A percentile compares a stretch with the other conserved stretches of the same genome.
Conservation (phyloP, 2,113 vertebrate genomes). For the Acinonyx jubatus region DNA sequence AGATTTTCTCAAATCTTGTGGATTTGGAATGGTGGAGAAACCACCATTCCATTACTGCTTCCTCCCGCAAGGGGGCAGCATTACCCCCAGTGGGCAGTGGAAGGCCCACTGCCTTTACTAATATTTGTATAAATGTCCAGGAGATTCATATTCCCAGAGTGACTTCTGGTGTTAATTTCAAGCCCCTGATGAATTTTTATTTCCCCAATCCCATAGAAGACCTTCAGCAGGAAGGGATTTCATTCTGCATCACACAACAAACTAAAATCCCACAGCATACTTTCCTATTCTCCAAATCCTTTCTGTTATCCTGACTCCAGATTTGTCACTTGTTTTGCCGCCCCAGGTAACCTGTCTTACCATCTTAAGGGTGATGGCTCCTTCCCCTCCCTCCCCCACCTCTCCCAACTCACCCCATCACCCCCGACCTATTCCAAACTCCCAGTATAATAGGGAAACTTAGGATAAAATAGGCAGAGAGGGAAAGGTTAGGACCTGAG, state of each 20-base stretch:
- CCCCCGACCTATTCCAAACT: fast-evolving
- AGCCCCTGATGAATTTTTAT: not conserved
- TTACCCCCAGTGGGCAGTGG: not conserved
- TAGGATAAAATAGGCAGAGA: too few species aligned
- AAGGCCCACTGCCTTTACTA: not conserved
- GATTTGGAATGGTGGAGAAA: too few species aligned
- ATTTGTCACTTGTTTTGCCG: not conserved
- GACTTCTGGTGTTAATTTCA: not conserved
- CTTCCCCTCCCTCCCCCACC: fast-evolving
- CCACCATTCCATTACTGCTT: too few species aligned
- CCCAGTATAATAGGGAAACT: not conserved
- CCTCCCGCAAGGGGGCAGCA: too few species aligned
- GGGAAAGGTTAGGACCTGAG: too few species aligned
- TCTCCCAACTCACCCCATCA: not conserved
- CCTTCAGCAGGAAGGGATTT: not conserved
- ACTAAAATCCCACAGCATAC: not conserved
- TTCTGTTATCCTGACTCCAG: not conserved
- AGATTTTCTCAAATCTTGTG: not conserved
- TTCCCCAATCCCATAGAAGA: not conserved
- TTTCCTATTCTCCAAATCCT: not conserved
- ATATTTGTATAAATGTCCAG: not conserved
- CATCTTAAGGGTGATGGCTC: not conserved
- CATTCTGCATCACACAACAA: not conserved
- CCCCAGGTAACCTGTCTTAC: not conserved
- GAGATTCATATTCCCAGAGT: not conserved